A percentile compares a stretch with the other conserved stretches of the same genome.
These are phyloP conservation scores for Heliconius hewitsoni DNA, from an alignment of 1,140 invertebrate genomes.

Conservation along the genomic window DNA sequence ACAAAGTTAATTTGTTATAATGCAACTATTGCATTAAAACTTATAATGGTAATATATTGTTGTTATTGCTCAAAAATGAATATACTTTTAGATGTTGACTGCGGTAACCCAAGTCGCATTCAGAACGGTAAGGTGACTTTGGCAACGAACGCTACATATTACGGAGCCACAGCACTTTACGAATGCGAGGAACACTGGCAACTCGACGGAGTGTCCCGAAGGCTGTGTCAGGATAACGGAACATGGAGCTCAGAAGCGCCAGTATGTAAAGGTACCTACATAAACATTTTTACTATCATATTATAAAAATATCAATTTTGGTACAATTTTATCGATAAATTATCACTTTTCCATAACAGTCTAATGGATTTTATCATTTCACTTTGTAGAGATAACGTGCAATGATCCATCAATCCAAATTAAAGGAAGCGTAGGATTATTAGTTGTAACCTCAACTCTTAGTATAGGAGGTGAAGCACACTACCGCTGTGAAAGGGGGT, in stretches of 20 bases:
- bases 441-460: conserved; percentile 82
- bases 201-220: conserved; percentile 89
- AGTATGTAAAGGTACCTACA: conserved; percentile 85
- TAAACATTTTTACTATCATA: background rate
- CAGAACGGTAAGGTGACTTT: conserved; percentile 88
- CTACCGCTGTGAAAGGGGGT: conserved; percentile 91
- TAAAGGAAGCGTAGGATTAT: conserved; percentile 60
- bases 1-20: too few species aligned
- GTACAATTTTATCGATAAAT: too few species aligned
- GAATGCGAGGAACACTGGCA: conserved; percentile 91
- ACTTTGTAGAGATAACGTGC: conserved; percentile 88
- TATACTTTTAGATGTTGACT: conserved; percentile 89
- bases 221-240: conserved; percentile 93
- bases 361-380: background rate
- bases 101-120: conserved; percentile 88
- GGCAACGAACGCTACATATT: conserved; percentile 92
- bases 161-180: conserved; percentile 91
- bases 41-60: background rate
- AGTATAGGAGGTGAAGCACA: conserved; percentile 89
- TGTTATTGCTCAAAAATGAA: background rate
- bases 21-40: too few species aligned
- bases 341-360: too few species aligned
- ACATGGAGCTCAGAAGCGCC: conserved; percentile 92
- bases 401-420: conserved; percentile 82
- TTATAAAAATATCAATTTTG: background rate